phyloP scores from a whole-genome alignment of 1,140 invertebrate species.

The Eumaeus atala region DNA sequence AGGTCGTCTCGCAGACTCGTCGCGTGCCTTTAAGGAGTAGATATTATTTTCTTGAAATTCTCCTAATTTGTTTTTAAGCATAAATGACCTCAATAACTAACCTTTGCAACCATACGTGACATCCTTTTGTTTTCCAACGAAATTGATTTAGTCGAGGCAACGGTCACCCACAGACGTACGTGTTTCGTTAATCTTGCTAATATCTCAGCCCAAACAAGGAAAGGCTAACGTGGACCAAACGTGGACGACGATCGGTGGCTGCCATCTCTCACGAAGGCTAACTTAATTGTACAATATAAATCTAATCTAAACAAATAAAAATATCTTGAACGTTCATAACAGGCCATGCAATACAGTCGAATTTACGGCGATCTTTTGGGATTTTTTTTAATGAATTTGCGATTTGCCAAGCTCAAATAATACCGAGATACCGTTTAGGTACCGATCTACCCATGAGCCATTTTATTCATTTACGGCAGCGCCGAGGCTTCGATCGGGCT shows the following conservation, averaged over 20 bases:
- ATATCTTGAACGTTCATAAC: background rate
- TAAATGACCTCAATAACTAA: constrained; percentile 6
- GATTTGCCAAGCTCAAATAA: too few relatives aligned
- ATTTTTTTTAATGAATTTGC: too few relatives aligned
- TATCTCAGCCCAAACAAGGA: constrained; percentile 30
- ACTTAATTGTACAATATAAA: constrained; percentile 10
- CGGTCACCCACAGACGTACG: constrained; percentile 47
- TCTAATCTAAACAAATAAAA: constrained; percentile 9
- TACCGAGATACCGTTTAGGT: too few relatives aligned
- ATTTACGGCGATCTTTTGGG: too few relatives aligned
- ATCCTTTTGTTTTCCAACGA: constrained; percentile 34
- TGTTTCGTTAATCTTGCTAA: constrained; percentile 35
- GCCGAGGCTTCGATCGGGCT: too few relatives aligned
- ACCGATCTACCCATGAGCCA: too few relatives aligned
- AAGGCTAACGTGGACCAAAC: constrained; percentile 5
- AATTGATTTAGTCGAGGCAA: constrained; percentile 40
- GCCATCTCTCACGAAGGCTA: background rate
- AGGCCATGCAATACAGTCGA: too few relatives aligned
- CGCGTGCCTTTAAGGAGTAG: too few relatives aligned
- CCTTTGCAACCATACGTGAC: constrained; percentile 32
- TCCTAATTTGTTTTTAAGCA: background rate
- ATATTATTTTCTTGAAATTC: too few relatives aligned
- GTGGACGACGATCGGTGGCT: background rate
- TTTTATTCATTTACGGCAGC: too few relatives aligned
- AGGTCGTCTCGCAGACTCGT: too few relatives aligned